phyloP scores from a whole-genome alignment of 2,888 invertebrate genomes.

The Mylabris sibirica region DNA sequence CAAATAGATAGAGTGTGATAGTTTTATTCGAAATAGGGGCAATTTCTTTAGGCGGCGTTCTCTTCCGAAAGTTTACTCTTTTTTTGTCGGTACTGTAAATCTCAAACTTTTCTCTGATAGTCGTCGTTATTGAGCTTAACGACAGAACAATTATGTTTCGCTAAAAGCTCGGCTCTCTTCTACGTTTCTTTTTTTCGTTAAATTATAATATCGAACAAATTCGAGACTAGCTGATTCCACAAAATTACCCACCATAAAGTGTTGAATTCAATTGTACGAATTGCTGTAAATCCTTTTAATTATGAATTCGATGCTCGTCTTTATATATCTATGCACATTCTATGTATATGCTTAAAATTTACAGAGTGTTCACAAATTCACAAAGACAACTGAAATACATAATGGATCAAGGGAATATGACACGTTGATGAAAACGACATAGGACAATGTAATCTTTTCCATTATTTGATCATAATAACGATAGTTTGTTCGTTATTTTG shows the following conservation, averaged over 20 bases:
- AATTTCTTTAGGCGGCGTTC: too few relatives aligned
- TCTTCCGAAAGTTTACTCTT: too few relatives aligned
- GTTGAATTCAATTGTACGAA: conserved; percentile 49
- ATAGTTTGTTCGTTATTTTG: neutral
- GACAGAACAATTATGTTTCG: neutral
- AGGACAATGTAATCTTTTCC: neutral
- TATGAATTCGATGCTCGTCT: conserved; percentile 46
- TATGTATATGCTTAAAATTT: conserved; percentile 39
- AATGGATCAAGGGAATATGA: conserved; percentile 29
- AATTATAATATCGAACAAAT: too few relatives aligned
- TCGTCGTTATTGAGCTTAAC: too few relatives aligned
- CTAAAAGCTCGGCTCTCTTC: neutral
- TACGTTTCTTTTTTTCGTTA: too few relatives aligned
- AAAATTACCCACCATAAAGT: conserved; percentile 43
- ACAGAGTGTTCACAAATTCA: conserved; percentile 47
- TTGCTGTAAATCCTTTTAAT: conserved; percentile 49
- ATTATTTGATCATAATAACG: neutral
- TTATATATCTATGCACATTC: neutral
- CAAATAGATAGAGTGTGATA: too few relatives aligned
- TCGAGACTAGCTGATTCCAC: conserved; percentile 18
- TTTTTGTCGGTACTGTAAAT: too few relatives aligned
- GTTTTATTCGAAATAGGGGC: too few relatives aligned
- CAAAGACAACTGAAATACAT: conserved; percentile 42
- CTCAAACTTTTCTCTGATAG: too few relatives aligned
- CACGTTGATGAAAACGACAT: neutral